Evolutionary conservation across 2,888 invertebrate genomes (phyloP).

Genomic region (Lochmaea crataegi): DNA sequence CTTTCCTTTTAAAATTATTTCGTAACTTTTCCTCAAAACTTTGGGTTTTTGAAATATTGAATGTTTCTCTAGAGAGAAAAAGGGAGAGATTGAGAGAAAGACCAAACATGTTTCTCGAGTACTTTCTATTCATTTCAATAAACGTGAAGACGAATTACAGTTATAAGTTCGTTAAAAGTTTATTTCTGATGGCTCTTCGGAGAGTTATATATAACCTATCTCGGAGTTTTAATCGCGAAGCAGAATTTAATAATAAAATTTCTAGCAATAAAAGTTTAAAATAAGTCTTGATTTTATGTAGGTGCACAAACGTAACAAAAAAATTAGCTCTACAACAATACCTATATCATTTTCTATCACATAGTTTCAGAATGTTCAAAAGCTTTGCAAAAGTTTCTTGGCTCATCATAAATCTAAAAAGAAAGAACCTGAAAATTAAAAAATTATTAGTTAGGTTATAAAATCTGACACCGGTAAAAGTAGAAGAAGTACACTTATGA

Average conservation of each 20-base stretch:
- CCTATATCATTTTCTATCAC: too few relatives aligned
- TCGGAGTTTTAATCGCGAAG: slow-evolving; percentile 35
- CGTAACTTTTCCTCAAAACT: slow-evolving; percentile 13
- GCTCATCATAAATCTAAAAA: too few relatives aligned
- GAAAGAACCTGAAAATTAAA: too few relatives aligned
- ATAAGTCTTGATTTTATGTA: slow-evolving; percentile 13
- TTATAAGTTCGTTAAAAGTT: slow-evolving; percentile 43
- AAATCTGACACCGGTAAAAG: too few relatives aligned
- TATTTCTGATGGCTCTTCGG: slow-evolving; percentile 39
- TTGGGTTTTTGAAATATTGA: slow-evolving; percentile 16
- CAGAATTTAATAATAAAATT: slow-evolving; percentile 34
- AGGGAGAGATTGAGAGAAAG: not conserved
- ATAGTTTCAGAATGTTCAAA: too few relatives aligned
- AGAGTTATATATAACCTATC: slow-evolving; percentile 42
- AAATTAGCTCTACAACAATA: too few relatives aligned
- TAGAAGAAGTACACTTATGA: too few relatives aligned
- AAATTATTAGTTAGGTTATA: too few relatives aligned
- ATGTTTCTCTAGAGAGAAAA: slow-evolving; percentile 30
- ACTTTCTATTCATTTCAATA: slow-evolving; percentile 41
- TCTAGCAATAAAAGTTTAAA: slow-evolving; percentile 15
- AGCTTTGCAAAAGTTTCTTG: too few relatives aligned
- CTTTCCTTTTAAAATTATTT: slow-evolving; percentile 10
- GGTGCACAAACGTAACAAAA: too few relatives aligned
- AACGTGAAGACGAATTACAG: slow-evolving; percentile 37
- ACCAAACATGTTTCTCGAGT: slow-evolving; percentile 36